Base-by-base conservation (phyloP, 2,113 vertebrate species). In the Stigmatopora argus region DNA sequence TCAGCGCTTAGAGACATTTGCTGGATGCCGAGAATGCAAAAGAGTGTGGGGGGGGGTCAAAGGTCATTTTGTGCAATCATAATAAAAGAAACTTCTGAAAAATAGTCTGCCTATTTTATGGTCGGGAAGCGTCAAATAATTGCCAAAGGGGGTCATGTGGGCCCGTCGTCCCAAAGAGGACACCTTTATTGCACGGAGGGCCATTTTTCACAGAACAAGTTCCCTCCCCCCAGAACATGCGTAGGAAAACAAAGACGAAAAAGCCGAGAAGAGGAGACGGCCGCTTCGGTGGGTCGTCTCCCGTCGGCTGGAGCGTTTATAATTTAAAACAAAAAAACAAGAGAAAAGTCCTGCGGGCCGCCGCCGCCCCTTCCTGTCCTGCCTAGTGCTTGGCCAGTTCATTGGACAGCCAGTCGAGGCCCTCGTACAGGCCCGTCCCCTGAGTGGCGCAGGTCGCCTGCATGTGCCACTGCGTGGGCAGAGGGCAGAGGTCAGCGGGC, bases 381-480 rank as follows among this genome's bases (percentile, higher is more conserved):
- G 8, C 45, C 72, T 88, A 91, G 23, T 63, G 82, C 67, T 94
- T 95, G 0, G 90, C 91, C 74, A 94, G 90, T 89, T 95, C 92
- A 0, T 86, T 91, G 63, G 93, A 94, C 35, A 96, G 84, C 94
- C 94, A 95, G 85, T 95, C 94, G 67, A 96, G 91, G 53, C 94
- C 94, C 26, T 96, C 94, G 6, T 93, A 94, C 7, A 95, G 89
- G 70, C 94, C 94, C 0, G 89, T 93, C 51, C 94, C 94, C 79
- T 94, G 93, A 2, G 93, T 95, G 4, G 94, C 94, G 51, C 94
- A 95, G 67, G 94, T 94, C 0, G 93, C 92, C 86, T 95, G 92
- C 66, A 93, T 88, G 0, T 93, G 89, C 93, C 93, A 95, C 94
- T 96, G 18, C 41, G 48, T 0, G 47, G 13, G 47, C 8, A 45